Base-by-base conservation (phyloP, 2,113 vertebrate genomes). In the Apistogramma diplotaenia region DNA sequence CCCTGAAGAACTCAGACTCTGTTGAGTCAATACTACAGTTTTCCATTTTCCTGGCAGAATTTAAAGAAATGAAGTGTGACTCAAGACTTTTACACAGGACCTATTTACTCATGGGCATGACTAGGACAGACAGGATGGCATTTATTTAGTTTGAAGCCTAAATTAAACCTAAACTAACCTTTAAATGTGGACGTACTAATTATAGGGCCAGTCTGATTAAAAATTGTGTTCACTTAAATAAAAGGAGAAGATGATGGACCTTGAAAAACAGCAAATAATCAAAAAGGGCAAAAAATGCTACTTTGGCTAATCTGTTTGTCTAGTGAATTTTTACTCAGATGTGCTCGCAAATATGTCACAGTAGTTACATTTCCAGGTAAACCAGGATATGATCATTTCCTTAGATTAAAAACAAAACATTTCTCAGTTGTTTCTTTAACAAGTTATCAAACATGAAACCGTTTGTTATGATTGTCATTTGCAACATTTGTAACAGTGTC, bases 361-460 rank as follows among this genome's bases (percentile, higher is more conserved):
- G n/a, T n/a, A n/a, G n/a, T n/a, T n/a, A n/a, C n/a, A n/a, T n/a
- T n/a, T n/a, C n/a, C n/a, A 49, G 15, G 53, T 8, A 70, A 4
- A 27, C 19, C 12, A 13, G 40, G 70, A 43, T 7, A 51, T 9
- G 18, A 37, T 13, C 7, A 29, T 46, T 53, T 73, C 16, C 19
- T 55, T 25, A 75, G 73, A 27, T 55, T 43, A 49, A 54, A 33
- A 77, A 62, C 3, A 12, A 7, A 25, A 13, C 29, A 57, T 81
- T 70, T 60, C 40, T 77, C 12, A 4, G 8, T 33, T 29, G 8
- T 4, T 49, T 56, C 23, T 67, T 35, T 49, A n/a, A 8, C 27
- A 76, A 35, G 35, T 79, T 71, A 27, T 81, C 77, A 57, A 78
- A 77, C 57, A 80, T 81, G 37, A 31, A 82, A 55, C 31, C 76